phyloP scores from a whole-genome alignment of 2,888 invertebrate species.

The Sepiola atlantica region DNA sequence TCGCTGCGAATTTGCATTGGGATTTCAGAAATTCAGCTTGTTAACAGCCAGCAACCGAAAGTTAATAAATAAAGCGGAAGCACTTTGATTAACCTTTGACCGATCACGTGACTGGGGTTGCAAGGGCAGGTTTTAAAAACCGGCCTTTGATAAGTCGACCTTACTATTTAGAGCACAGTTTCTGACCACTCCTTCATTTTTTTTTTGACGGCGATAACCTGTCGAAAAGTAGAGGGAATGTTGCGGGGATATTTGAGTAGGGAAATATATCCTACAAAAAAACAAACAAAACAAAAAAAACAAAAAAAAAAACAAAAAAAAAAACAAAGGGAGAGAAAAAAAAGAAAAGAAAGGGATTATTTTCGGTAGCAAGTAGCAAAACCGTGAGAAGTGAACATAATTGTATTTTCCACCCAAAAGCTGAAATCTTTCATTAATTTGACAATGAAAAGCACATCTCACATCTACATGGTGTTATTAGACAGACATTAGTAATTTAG shows the following conservation, averaged over 20 bases:
- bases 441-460: neutral
- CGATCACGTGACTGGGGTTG: neutral
- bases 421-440: neutral
- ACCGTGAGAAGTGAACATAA: neutral
- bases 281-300: neutral
- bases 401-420: constrained; percentile 20
- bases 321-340: neutral
- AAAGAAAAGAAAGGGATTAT: too few relatives aligned
- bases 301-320: neutral
- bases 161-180: neutral
- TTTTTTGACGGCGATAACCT: neutral
- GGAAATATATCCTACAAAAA: neutral
- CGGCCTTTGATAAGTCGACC: constrained; percentile 2
- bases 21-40: neutral
- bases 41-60: neutral
- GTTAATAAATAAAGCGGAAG: neutral
- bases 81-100: neutral
- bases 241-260: neutral
- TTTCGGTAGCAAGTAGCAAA: neutral
- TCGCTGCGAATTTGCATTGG: neutral
- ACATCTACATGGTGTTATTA: neutral
- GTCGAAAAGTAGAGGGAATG: neutral
- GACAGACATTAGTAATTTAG: too few relatives aligned
- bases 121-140: neutral
- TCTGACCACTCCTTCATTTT: neutral